Evolutionary conservation across 2,888 invertebrate genomes (phyloP), one percentile per base, ranked within the genome.

Genomic region (Lampropteryx suffumata): DNA sequence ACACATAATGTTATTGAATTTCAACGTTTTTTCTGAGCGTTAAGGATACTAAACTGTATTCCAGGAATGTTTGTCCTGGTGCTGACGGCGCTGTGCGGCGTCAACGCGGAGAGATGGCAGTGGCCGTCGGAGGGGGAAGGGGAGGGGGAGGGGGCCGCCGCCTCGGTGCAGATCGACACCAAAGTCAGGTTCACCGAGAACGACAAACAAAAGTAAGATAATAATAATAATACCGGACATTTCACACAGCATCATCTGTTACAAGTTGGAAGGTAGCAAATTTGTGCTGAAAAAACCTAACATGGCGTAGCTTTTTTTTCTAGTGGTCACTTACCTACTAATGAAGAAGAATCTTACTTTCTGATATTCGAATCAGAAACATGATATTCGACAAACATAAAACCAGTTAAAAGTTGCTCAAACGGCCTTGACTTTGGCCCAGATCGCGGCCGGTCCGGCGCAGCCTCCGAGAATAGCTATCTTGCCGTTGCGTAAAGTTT

Each of bases 181-280:
- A 87, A 87, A 49, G 81, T 88, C 53, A 76, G 71, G 35, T 86
- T 88, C 66, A 56, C 67, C 9, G 85, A 85, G 44, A 55, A 36
- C 12, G 57, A 55, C 1, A 29, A 37, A 0, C 49, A 62, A 28
- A 68, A 61, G 80, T 79, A 1, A 73, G 74, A 17, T 17, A 17
- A 17, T n/a, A n/a, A n/a, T n/a, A n/a, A n/a, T n/a, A n/a, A n/a
- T n/a, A n/a, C n/a, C n/a, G n/a, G n/a, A n/a, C n/a, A n/a, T n/a
- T n/a, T n/a, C n/a, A n/a, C n/a, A n/a, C n/a, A n/a, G n/a, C n/a
- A n/a, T n/a, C n/a, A n/a, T n/a, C n/a, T n/a, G n/a, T n/a, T n/a
- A n/a, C n/a, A n/a, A n/a, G n/a, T n/a, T n/a, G n/a, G n/a, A n/a
- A n/a, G n/a, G n/a, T n/a, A n/a, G n/a, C n/a, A n/a, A n/a, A n/a